phyloP scores from a whole-genome alignment of 2,888 invertebrate species.

The Hoplodrina ambigua region DNA sequence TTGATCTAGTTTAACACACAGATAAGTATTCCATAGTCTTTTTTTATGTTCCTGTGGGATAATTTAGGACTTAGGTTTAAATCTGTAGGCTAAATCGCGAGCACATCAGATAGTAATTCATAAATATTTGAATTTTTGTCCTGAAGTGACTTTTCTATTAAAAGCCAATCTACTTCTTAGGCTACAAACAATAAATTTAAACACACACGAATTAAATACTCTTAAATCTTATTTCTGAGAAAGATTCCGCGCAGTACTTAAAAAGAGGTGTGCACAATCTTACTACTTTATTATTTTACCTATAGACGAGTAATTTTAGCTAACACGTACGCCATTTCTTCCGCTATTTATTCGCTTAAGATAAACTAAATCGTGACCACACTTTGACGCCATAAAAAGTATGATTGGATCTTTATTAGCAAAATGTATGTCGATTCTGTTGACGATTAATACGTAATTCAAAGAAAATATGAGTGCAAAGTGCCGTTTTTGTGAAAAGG shows the following conservation, averaged over 20 bases:
- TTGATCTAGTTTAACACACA: no score
- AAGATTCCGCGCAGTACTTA: not conserved
- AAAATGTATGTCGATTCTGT: constrained; percentile 59
- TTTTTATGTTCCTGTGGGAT: no score
- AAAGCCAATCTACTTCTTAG: no score
- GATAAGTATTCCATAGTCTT: no score
- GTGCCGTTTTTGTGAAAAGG: constrained; percentile 60
- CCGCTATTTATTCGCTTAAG: constrained; percentile 50
- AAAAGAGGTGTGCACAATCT: not conserved
- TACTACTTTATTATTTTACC: constrained; percentile 21
- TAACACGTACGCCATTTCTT: constrained; percentile 44
- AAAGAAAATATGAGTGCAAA: constrained; percentile 56
- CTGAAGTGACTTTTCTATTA: no score
- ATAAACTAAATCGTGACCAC: constrained; percentile 60
- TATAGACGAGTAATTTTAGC: constrained; percentile 36
- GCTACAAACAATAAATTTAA: no score
- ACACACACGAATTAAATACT: not conserved
- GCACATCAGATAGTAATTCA: no score
- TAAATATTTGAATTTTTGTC: no score
- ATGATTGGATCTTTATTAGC: constrained; percentile 63
- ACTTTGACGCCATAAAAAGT: constrained; percentile 51
- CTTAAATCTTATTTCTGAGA: not conserved
- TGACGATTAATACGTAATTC: constrained; percentile 63
- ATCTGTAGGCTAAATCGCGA: no score
- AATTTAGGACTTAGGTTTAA: no score